Evolutionary conservation across 2,888 invertebrate genomes (phyloP).

Genomic region (Tethea ocularis): DNA sequence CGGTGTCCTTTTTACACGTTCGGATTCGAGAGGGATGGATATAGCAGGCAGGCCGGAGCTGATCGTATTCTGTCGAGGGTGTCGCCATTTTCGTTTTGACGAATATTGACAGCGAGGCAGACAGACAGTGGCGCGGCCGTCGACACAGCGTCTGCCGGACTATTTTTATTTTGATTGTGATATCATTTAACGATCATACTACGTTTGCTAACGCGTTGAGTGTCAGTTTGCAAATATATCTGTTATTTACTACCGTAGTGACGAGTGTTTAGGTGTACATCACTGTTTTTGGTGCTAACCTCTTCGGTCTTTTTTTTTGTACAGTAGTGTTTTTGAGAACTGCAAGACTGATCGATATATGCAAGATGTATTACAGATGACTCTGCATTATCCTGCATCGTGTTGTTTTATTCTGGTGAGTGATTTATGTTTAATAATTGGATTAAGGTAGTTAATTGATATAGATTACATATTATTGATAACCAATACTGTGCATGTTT

Average conservation of each 20-base stretch:
- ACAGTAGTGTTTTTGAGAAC: slow-evolving; percentile 77
- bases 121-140: slow-evolving; percentile 81
- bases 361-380: slow-evolving; percentile 82
- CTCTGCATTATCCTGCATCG: slow-evolving; percentile 64
- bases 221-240: slow-evolving; percentile 59
- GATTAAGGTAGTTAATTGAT: background rate
- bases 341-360: slow-evolving; percentile 83
- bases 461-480: background rate
- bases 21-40: slow-evolving; percentile 48
- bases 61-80: slow-evolving; percentile 84
- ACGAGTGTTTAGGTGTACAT: slow-evolving; percentile 59
- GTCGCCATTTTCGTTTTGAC: slow-evolving; percentile 90
- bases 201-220: slow-evolving; percentile 52
- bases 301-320: slow-evolving; percentile 71
- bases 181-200: slow-evolving; percentile 69
- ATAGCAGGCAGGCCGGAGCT: slow-evolving; percentile 66
- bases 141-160: slow-evolving; percentile 79
- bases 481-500: background rate
- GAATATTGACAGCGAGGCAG: slow-evolving; percentile 88
- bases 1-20: slow-evolving; percentile 50
- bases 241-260: slow-evolving; percentile 58
- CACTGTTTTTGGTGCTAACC: slow-evolving; percentile 78
- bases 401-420: slow-evolving; percentile 75
- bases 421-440: slow-evolving; percentile 26
- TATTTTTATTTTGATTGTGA: slow-evolving; percentile 83